Conservation (phyloP, 2,888 invertebrate genomes). For the Tiliacea aurago region DNA sequence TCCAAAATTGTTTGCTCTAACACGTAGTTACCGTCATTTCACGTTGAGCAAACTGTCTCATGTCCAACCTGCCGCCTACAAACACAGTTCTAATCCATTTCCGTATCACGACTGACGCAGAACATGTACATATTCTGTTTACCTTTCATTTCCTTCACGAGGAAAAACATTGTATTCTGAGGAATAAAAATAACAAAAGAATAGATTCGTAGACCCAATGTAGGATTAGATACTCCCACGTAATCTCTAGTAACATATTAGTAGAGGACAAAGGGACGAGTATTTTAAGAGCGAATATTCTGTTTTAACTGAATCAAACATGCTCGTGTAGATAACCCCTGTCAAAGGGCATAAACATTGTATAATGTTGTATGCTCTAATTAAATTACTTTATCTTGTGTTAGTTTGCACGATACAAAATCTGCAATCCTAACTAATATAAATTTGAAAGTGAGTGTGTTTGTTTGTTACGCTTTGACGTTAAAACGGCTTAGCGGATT, state of each 20-base stretch:
- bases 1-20: background rate
- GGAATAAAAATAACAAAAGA: conserved; percentile 16
- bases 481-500: too few relatives aligned
- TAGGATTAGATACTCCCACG: background rate
- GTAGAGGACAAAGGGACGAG: conserved; percentile 29
- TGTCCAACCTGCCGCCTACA: conserved; percentile 2
- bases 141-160: conserved; percentile 35
- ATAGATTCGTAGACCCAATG: conserved; percentile 2
- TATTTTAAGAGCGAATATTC: conserved; percentile 20
- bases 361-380: conserved; percentile 23
- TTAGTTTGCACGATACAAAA: conserved; percentile 7
- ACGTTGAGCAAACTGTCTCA: conserved; percentile 5
- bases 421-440: background rate
- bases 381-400: conserved; percentile 41
- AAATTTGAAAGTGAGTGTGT: too few relatives aligned
- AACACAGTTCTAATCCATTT: conserved; percentile 24
- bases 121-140: conserved; percentile 23
- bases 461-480: too few relatives aligned
- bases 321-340: conserved; percentile 44
- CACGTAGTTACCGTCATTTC: background rate
- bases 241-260: conserved; percentile 15
- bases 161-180: conserved; percentile 22
- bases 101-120: conserved; percentile 20
- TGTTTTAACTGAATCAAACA: conserved; percentile 9
- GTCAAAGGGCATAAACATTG: conserved; percentile 21